These are phyloP conservation scores for Ligdia adustata DNA, from an alignment of 2,888 invertebrate genomes.

Conservation along the genomic window DNA sequence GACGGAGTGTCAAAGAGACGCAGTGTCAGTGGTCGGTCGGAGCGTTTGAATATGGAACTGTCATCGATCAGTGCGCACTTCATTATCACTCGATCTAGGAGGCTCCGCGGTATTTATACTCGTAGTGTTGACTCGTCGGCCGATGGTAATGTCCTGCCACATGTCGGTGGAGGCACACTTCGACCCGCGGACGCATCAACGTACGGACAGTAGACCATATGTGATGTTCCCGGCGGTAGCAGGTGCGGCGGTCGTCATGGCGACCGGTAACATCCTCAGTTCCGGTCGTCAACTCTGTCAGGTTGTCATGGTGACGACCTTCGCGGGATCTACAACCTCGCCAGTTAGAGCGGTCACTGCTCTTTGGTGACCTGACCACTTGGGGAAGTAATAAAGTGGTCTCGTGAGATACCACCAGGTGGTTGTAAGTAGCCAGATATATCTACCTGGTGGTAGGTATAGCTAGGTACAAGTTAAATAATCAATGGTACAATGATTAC, in stretches of 20 bases:
- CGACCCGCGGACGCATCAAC: too few species aligned
- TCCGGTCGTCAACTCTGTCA: constrained; percentile 43
- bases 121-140: too few species aligned
- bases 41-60: constrained; percentile 20
- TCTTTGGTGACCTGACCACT: constrained; percentile 1
- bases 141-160: too few species aligned
- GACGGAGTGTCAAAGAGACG: too few species aligned
- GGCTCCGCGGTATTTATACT: constrained; percentile 8
- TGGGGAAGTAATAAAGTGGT: too few species aligned
- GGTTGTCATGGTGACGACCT: constrained; percentile 37
- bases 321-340: constrained; percentile 21
- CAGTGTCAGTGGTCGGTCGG: background rate
- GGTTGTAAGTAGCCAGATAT: too few species aligned
- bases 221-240: constrained; percentile 14
- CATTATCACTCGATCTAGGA: constrained; percentile 18
- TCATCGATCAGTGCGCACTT: constrained; percentile 12
- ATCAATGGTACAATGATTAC: too few species aligned
- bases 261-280: constrained; percentile 49
- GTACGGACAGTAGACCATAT: too few species aligned
- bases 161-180: too few species aligned
- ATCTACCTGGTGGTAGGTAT: too few species aligned
- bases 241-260: constrained; percentile 48
- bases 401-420: background rate
- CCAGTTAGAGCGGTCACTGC: constrained; percentile 14
- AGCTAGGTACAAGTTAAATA: too few species aligned